A percentile compares a stretch with the other conserved stretches of the same genome.
Evolutionary conservation across 2,113 vertebrate species (phyloP).

Genomic region (Eleginops maclovinus): DNA sequence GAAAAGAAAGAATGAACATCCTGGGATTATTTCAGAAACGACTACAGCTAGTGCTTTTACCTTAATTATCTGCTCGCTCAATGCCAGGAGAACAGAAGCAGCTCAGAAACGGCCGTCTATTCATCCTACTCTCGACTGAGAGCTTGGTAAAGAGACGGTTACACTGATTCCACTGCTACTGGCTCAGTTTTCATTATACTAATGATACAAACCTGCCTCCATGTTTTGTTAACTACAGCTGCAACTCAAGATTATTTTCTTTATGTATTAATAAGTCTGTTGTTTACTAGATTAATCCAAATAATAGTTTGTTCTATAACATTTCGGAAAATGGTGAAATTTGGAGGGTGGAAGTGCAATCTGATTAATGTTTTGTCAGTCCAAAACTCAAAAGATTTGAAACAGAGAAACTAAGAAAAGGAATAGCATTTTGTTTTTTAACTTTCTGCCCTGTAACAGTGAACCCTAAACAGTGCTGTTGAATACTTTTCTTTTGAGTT

Average conservation of each 20-base stretch:
- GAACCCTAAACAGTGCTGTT: neutral
- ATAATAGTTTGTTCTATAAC: no score
- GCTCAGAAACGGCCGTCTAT: slow-evolving; percentile 17
- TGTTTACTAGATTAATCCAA: no score
- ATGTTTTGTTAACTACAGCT: neutral
- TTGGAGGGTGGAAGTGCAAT: no score
- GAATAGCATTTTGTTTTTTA: no score
- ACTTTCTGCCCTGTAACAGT: no score
- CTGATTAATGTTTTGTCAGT: no score
- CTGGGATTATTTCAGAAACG: slow-evolving; percentile 8
- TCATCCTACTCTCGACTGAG: slow-evolving; percentile 27
- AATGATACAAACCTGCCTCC: neutral
- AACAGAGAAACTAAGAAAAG: no score
- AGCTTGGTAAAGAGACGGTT: slow-evolving; percentile 36
- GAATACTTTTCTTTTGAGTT: slow-evolving; percentile 9
- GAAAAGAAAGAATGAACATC: slow-evolving; percentile 14
- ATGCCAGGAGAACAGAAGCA: slow-evolving; percentile 31
- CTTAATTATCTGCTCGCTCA: slow-evolving; percentile 62
- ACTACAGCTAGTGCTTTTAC: slow-evolving; percentile 55
- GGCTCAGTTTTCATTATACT: neutral
- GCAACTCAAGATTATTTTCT: neutral
- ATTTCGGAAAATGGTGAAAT: no score
- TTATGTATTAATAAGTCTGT: no score
- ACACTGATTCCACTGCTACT: slow-evolving; percentile 20
- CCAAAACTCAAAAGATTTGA: no score